Evolutionary conservation across 2,113 vertebrate genomes (phyloP), one percentile per base, ranked within the genome.

Genomic region (Lophura nycthemera): DNA sequence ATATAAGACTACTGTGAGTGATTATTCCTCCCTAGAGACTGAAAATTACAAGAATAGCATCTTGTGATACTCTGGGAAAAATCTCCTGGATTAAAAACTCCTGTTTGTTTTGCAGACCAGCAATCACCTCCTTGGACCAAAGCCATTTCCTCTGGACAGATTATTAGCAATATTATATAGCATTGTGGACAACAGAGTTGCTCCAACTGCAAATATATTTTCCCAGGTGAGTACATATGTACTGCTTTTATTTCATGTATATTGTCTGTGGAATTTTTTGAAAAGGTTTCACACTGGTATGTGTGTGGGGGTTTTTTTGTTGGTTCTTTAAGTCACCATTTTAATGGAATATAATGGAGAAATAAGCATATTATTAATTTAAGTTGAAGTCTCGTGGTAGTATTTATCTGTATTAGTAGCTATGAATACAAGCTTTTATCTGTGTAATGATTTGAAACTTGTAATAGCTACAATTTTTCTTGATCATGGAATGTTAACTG

Each of bases 91-190:
- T 59, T 78, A 15, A 93, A 64, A 75, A 42, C 1, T 88, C 18
- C 47, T 82, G 8, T 78, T 95, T 97, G 85, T 92, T 43, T 97
- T 94, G 72, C 90, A 99, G 99, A 99, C 99, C 11, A 99, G 99
- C 97, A 99, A 99, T 97, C 99, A 99, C 91, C 98, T 99, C 30
- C 98, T 99, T 65, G 99, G 99, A 12, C 99, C 99, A n/a, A 99
- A 99, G 95, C 98, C 98, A 8, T 99, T 99, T 95, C 98, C 99
- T 57, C 91, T 99, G 95, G 99, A 99, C 96, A 98, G 99, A 71
- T 96, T 99, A 86, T 97, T 99, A 75, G 99, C 99, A 59, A 99
- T 99, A 95, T 97, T 99, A 83, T 99, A 99, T 95, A 99, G 99
- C 42, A 99, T 99, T 45, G 99, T 99, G 95, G 99, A 99, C 97